These are phyloP conservation scores for Donacobius atricapilla DNA, from an alignment of 2,113 vertebrate genomes.

Conservation along the genomic window DNA sequence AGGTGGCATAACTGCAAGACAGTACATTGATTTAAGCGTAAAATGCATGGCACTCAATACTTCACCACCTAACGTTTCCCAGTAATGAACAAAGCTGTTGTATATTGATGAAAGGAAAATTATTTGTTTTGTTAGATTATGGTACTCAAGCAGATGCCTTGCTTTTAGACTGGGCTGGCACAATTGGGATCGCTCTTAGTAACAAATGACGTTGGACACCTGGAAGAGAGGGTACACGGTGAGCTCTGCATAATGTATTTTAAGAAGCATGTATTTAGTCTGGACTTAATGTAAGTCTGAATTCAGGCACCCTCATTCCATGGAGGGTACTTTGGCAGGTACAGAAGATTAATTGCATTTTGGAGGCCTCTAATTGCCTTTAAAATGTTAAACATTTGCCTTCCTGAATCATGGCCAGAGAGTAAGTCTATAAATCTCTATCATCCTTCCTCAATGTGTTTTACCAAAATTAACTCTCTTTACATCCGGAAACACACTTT, in stretches of 20 bases:
- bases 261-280: neutral
- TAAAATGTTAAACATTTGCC: constrained; percentile 50
- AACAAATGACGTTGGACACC: constrained; percentile 53
- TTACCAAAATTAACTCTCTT: constrained; percentile 43
- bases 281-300: neutral
- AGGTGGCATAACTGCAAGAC: constrained; percentile 87
- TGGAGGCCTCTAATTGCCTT: constrained; percentile 41
- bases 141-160: constrained; percentile 60
- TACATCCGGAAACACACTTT: neutral
- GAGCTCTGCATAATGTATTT: neutral
- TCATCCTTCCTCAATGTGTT: neutral
- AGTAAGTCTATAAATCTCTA: constrained; percentile 48
- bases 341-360: constrained; percentile 29
- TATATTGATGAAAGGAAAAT: constrained; percentile 81
- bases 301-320: neutral
- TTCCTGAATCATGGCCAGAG: constrained; percentile 34
- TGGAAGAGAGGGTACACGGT: neutral
- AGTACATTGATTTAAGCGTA: constrained; percentile 89
- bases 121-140: constrained; percentile 79
- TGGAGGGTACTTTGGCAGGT: neutral
- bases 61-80: constrained; percentile 76
- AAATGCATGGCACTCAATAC: constrained; percentile 79
- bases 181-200: constrained; percentile 40
- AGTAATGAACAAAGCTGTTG: constrained; percentile 81
- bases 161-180: constrained; percentile 55